Percentiles rank a stretch among this genome's conserved stretches.
Conservation (phyloP, 2,797 vertebrate genomes). For the Botia kubotai region DNA sequence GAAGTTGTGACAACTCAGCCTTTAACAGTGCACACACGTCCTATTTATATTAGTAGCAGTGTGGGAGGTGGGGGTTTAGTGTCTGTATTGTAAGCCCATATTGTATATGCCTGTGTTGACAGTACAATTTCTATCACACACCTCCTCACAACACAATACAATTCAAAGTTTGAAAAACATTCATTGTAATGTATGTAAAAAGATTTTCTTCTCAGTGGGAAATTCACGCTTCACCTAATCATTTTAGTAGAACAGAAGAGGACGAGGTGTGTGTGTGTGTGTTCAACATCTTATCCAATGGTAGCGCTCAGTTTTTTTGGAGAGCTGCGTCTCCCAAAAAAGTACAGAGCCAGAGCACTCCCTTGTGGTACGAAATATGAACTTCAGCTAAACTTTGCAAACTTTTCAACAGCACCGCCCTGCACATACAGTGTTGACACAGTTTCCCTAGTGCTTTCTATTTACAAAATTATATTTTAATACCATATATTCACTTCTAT, state of each 20-base stretch:
- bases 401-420: slow-evolving; percentile 51
- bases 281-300: slow-evolving; percentile 3
- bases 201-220: slow-evolving; percentile 6
- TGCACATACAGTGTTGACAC: background rate
- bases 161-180: slow-evolving; percentile 3
- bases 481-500: background rate
- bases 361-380: slow-evolving; percentile 75
- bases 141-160: background rate
- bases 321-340: slow-evolving; percentile 59
- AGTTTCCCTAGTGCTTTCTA: background rate
- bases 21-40: background rate
- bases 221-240: slow-evolving; percentile 13
- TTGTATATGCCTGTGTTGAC: background rate
- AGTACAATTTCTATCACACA: background rate
- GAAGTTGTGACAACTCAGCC: background rate
- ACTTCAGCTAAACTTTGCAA: slow-evolving; percentile 71
- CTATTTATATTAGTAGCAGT: background rate
- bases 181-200: background rate
- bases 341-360: slow-evolving; percentile 76
- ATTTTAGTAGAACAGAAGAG: slow-evolving; percentile 16
- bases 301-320: slow-evolving; percentile 40
- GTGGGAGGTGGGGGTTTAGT: background rate
- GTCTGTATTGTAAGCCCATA: background rate
- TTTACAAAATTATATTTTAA: background rate
- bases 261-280: slow-evolving; percentile 10